Evolutionary conservation across 1,140 invertebrate species (phyloP).

Genomic region (Carposina sasakii): DNA sequence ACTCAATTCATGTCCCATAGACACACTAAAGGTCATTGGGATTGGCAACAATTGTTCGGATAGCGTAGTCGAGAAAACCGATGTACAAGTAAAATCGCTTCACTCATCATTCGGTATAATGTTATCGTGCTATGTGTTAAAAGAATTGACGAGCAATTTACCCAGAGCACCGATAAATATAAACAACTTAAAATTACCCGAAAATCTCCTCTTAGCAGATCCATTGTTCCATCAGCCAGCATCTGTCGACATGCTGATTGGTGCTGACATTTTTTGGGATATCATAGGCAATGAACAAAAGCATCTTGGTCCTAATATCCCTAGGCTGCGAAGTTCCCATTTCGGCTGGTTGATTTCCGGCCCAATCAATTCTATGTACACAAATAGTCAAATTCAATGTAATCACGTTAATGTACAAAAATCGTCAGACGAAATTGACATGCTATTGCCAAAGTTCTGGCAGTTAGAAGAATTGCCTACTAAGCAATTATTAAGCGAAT

Average conservation of each 20-base stretch:
- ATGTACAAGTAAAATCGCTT: neutral
- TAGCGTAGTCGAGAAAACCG: neutral
- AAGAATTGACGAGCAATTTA: neutral
- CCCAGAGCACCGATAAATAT: no score
- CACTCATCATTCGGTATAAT: neutral
- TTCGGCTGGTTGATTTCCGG: conserved; percentile 5
- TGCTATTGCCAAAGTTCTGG: neutral
- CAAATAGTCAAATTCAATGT: neutral
- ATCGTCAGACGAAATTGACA: neutral
- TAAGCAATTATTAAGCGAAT: neutral
- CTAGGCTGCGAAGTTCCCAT: neutral
- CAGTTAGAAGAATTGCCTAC: neutral
- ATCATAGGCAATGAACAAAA: neutral
- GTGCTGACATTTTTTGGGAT: conserved; percentile 4
- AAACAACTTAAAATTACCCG: no score
- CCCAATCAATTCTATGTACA: neutral
- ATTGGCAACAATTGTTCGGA: neutral
- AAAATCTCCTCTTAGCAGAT: no score
- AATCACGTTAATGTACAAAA: neutral
- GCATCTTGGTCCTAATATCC: neutral
- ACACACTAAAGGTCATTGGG: conserved; percentile 2
- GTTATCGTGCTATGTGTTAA: neutral
- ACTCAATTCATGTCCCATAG: neutral
- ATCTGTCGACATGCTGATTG: no score
- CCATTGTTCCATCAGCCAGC: no score